Conservation (phyloP, 2,888 invertebrate species). For the Auanema sp. region DNA sequence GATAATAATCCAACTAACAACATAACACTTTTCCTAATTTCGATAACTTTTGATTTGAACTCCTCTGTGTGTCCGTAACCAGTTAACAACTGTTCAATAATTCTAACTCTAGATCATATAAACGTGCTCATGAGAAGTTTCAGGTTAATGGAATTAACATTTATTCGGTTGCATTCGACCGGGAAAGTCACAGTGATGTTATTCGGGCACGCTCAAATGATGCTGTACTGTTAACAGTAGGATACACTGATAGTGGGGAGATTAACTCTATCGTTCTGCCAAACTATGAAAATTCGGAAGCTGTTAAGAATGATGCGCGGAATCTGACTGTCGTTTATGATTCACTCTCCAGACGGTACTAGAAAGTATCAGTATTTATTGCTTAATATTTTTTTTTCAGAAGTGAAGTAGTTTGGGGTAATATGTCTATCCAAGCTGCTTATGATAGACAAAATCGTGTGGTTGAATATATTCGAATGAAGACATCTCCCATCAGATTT, state of each 20-base stretch:
- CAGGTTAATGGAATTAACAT: constrained; percentile 46
- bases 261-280: constrained; percentile 14
- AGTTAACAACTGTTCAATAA: constrained; percentile 1
- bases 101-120: too few relatives aligned
- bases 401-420: constrained; percentile 31
- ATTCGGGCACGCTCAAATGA: constrained; percentile 22
- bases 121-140: constrained; percentile 5
- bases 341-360: constrained; percentile 21
- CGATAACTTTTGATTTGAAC: constrained; percentile 8
- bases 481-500: constrained; percentile 22
- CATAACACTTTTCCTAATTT: constrained; percentile 2
- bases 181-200: constrained; percentile 20
- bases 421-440: constrained; percentile 17
- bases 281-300: too few relatives aligned
- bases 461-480: constrained; percentile 23
- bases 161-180: constrained; percentile 34
- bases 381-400: constrained; percentile 10
- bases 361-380: neutral
- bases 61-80: too few relatives aligned
- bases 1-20: neutral
- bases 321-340: constrained; percentile 28
- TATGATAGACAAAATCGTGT: constrained; percentile 35
- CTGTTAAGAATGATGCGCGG: neutral
- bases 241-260: constrained; percentile 30
- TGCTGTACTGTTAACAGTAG: constrained; percentile 27